Conservation (phyloP, 2,797 vertebrate species). For the Pipistrellus pygmaeus region DNA sequence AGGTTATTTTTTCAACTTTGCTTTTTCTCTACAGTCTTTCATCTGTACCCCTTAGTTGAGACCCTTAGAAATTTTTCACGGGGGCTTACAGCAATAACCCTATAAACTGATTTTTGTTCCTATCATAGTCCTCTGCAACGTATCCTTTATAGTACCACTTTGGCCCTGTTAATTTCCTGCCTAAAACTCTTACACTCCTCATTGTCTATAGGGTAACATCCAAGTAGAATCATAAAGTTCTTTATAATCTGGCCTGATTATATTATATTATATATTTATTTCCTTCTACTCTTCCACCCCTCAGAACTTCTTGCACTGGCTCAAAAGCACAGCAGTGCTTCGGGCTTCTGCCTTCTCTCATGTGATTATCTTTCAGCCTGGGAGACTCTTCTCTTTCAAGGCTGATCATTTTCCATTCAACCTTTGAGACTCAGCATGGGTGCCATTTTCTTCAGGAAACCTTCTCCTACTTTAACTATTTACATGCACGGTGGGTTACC, state of each 20-base stretch:
- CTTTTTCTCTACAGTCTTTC: not conserved
- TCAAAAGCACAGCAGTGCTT: not conserved
- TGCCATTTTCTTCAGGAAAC: not conserved
- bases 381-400: not conserved
- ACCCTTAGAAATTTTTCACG: not conserved
- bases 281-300: not conserved
- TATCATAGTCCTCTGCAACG: not conserved
- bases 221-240: not conserved
- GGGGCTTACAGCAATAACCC: not conserved
- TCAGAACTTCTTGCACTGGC: not conserved
- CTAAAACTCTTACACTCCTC: not conserved
- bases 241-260: not conserved
- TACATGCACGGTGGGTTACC: not conserved
- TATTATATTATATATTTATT: too few relatives aligned
- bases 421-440: not conserved
- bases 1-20: slow-evolving; percentile 17
- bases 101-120: slow-evolving; percentile 1
- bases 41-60: not conserved
- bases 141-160: not conserved
- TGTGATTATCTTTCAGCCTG: not conserved
- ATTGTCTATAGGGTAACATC: not conserved
- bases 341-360: not conserved
- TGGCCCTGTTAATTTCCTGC: not conserved
- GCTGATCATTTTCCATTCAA: not conserved
- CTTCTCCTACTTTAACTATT: not conserved